phyloP scores from a whole-genome alignment of 1,140 invertebrate genomes.

The Stenopsyche tienmushanensis region DNA sequence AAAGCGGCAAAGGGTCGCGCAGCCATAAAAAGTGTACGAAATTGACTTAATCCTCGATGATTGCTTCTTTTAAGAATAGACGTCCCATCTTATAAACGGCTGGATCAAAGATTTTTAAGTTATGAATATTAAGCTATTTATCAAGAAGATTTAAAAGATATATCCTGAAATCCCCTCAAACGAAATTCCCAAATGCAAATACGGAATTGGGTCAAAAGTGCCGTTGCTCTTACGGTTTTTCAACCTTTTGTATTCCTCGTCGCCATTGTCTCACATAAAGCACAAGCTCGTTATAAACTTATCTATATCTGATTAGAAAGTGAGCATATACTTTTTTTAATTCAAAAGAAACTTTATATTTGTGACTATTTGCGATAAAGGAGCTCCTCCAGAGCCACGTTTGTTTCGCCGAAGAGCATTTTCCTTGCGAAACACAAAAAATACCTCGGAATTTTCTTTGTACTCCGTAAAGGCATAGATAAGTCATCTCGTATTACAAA shows the following conservation, averaged over 20 bases:
- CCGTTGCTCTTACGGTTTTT: too few species aligned
- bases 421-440: neutral
- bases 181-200: too few species aligned
- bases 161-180: too few species aligned
- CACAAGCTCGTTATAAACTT: neutral
- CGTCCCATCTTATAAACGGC: neutral
- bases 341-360: neutral
- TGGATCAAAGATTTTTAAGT: neutral
- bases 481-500: constrained; percentile 13
- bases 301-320: neutral
- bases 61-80: neutral
- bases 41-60: neutral
- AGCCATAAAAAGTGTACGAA: neutral
- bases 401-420: neutral
- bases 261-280: neutral
- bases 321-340: neutral
- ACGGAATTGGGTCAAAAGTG: neutral
- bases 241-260: neutral
- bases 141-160: too few species aligned
- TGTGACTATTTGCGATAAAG: neutral
- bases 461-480: constrained; percentile 3
- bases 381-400: neutral
- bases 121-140: neutral
- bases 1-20: neutral
- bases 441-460: neutral